Conservation (phyloP, 2,888 invertebrate genomes). For the Thysanoteuthis rhombus region DNA sequence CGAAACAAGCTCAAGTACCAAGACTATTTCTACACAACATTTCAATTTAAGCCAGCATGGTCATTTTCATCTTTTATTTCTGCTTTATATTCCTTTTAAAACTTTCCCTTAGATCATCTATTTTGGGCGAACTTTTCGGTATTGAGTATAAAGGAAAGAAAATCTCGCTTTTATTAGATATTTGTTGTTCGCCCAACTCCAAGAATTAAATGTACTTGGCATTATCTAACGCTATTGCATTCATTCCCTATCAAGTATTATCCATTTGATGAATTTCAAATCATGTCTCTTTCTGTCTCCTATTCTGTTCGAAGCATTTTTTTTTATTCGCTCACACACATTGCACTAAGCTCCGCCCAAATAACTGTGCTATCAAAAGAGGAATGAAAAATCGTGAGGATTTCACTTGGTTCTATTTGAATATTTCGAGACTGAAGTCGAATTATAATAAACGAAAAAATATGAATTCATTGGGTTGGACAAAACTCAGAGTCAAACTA, state of each 20-base stretch:
- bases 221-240: not conserved
- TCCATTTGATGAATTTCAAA: not conserved
- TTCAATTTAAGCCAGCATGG: too few relatives aligned
- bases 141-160: not conserved
- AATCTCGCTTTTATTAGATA: not conserved
- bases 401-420: not conserved
- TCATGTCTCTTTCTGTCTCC: not conserved
- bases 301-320: not conserved
- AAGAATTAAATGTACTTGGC: not conserved
- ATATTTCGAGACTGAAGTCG: not conserved
- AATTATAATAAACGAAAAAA: not conserved
- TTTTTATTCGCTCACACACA: not conserved
- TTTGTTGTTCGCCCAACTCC: not conserved
- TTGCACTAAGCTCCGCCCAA: not conserved
- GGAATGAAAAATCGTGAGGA: not conserved
- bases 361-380: not conserved
- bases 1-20: too few relatives aligned
- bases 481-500: not conserved
- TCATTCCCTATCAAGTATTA: not conserved
- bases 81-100: not conserved
- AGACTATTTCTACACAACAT: too few relatives aligned
- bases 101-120: not conserved
- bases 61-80: too few relatives aligned
- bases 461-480: not conserved
- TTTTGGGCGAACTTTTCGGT: not conserved